Percentiles rank a stretch among this genome's conserved stretches.
Evolutionary conservation across 2,797 vertebrate species (phyloP).

Genomic region (Pangasius macronema): DNA sequence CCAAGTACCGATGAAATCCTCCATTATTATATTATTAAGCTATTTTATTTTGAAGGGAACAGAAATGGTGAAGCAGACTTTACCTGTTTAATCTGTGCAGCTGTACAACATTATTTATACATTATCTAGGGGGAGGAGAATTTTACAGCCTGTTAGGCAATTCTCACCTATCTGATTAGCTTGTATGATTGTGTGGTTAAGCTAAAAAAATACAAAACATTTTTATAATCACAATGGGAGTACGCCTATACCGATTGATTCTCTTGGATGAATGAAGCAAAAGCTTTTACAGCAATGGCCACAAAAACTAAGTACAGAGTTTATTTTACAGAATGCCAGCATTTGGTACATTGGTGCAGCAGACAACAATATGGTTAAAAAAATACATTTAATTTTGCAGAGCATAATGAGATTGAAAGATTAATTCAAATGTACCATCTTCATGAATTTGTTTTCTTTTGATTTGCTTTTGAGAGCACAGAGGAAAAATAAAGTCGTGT

Average conservation of each 20-base stretch:
- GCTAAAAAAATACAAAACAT: background rate
- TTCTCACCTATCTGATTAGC: conserved; percentile 61
- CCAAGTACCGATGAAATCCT: conserved; percentile 93
- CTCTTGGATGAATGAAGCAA: conserved; percentile 33
- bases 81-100: background rate
- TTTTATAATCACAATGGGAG: background rate
- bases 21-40: conserved; percentile 75
- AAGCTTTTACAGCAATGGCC: background rate
- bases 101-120: conserved; percentile 57
- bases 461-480: conserved; percentile 20
- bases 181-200: conserved; percentile 21
- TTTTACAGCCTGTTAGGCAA: conserved; percentile 67
- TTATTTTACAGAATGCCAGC: conserved; percentile 54
- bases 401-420: background rate
- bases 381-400: background rate
- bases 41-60: conserved; percentile 34
- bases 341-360: conserved; percentile 52
- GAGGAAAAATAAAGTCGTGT: conserved; percentile 23
- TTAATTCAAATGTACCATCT: background rate
- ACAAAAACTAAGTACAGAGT: conserved; percentile 51
- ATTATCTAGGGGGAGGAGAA: conserved; percentile 29
- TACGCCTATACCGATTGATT: background rate
- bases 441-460: background rate
- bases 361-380: conserved; percentile 28
- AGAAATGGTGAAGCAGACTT: background rate